Percentiles rank a stretch among this genome's conserved stretches.
Conservation (phyloP, 1,140 invertebrate genomes). For the Oryctes rhinoceros region DNA sequence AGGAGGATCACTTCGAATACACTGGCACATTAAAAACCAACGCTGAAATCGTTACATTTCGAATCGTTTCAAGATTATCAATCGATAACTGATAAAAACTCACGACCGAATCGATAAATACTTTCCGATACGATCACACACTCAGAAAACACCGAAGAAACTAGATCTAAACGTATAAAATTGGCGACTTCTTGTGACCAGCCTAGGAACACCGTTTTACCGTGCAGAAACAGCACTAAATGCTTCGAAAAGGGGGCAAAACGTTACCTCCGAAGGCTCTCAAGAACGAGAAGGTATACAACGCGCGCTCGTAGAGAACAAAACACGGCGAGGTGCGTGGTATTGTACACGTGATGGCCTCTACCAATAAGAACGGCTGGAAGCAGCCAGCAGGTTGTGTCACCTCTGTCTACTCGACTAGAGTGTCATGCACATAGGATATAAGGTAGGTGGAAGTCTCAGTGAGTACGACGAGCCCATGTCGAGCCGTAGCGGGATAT, state of each 20-base stretch:
- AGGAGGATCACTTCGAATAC: neutral
- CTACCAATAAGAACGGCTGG: neutral
- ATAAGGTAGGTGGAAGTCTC: no score
- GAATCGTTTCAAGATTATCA: neutral
- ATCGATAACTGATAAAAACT: no score
- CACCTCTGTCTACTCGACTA: neutral
- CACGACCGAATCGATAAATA: no score
- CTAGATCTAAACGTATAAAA: neutral
- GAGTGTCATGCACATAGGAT: neutral
- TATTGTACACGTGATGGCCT: constrained; percentile 6
- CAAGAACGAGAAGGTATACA: constrained; percentile 10
- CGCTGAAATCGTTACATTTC: neutral
- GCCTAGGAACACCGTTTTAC: neutral
- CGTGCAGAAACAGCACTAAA: neutral
- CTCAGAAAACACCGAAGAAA: neutral
- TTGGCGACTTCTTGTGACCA: neutral
- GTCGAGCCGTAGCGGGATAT: no score
- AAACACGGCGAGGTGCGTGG: neutral
- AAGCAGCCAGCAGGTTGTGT: neutral
- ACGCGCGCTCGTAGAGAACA: no score
- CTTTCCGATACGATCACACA: neutral
- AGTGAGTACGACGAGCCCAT: no score
- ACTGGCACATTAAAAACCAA: neutral
- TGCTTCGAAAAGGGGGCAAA: neutral
- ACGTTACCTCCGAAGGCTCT: neutral